These are phyloP conservation scores for Echinometra lucunter DNA, from an alignment of 53 echinoderm and acorn worm species.

Conservation along the genomic window DNA sequence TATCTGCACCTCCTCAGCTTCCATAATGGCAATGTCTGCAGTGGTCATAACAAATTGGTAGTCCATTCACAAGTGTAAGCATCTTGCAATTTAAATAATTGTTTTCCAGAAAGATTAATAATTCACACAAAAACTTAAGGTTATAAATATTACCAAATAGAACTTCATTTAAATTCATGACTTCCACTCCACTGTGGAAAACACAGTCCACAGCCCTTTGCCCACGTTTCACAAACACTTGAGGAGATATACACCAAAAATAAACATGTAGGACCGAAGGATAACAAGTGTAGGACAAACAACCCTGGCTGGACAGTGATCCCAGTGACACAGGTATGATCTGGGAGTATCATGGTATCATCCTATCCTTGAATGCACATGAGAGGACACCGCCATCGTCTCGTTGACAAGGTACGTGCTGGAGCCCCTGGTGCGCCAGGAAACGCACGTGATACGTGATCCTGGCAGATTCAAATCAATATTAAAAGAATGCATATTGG, in stretches of 20 bases:
- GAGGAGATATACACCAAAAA: conserved; percentile 43
- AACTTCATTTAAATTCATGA: neutral
- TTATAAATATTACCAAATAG: neutral
- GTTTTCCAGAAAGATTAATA: neutral
- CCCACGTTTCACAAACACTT: conserved; percentile 30
- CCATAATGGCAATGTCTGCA: neutral
- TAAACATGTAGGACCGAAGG: conserved; percentile 48
- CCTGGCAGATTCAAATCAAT: conserved; percentile 43
- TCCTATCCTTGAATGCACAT: neutral
- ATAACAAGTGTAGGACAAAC: conserved; percentile 27
- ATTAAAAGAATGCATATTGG: conserved; percentile 30
- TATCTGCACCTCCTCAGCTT: neutral
- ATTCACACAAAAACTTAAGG: neutral
- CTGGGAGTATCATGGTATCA: neutral
- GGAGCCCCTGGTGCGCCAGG: conserved; percentile 14
- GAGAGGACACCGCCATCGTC: neutral
- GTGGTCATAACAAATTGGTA: neutral
- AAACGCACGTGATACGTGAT: conserved; percentile 28
- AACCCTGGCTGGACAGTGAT: conserved; percentile 6
- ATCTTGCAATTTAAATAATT: neutral
- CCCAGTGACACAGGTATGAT: neutral
- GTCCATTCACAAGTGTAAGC: neutral
- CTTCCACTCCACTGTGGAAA: neutral
- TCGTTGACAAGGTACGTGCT: neutral
- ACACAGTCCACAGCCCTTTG: neutral